Evolutionary conservation across 1,140 invertebrate species (phyloP).

Genomic region (Nasonia giraulti): DNA sequence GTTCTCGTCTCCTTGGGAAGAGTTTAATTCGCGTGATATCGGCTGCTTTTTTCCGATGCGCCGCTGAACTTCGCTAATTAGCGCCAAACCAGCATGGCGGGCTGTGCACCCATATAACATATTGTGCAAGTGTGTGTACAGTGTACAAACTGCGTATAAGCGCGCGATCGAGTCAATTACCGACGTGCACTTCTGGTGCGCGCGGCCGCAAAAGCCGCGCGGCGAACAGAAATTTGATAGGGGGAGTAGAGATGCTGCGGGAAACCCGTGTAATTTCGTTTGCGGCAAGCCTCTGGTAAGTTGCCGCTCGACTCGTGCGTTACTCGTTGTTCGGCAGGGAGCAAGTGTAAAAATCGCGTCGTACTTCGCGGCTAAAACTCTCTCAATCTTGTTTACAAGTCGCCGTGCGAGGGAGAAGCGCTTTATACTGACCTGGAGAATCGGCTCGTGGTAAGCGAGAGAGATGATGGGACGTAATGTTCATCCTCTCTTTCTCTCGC

Average conservation of each 20-base stretch:
- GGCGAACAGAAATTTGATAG: slow-evolving; percentile 10
- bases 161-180: background rate
- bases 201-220: background rate
- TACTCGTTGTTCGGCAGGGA: background rate
- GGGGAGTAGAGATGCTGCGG: background rate
- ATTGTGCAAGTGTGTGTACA: background rate
- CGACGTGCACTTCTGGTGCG: background rate
- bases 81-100: background rate
- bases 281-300: slow-evolving; percentile 5
- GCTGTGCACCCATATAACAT: background rate
- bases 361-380: background rate
- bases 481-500: background rate
- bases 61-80: slow-evolving; percentile 27
- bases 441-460: too few species aligned
- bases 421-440: background rate
- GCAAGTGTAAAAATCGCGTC: background rate
- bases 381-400: background rate
- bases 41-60: background rate
- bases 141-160: background rate
- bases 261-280: slow-evolving; percentile 23
- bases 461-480: background rate
- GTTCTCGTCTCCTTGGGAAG: background rate
- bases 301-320: background rate
- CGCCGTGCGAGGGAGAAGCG: too few species aligned
- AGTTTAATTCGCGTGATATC: slow-evolving; percentile 14